Evolutionary conservation across 2,888 invertebrate species (phyloP).

Genomic region (Eristalis intricaria): DNA sequence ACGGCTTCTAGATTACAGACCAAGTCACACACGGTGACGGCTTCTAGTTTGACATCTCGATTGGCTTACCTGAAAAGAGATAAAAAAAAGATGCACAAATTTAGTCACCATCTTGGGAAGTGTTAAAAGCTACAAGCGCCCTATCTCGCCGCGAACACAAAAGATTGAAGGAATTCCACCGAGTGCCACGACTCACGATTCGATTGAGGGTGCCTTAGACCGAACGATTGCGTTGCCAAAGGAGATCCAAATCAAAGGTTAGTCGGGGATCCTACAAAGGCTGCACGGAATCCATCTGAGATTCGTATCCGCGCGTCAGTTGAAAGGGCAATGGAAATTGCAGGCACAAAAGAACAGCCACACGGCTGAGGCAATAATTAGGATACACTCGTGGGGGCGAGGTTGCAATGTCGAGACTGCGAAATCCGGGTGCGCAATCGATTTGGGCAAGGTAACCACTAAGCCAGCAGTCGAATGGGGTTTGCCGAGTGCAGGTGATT

Average conservation of each 20-base stretch:
- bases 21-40: neutral
- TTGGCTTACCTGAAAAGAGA: slow-evolving; percentile 59
- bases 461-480: neutral
- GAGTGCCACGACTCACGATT: slow-evolving; percentile 25
- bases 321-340: slow-evolving; percentile 67
- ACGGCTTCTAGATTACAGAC: no score
- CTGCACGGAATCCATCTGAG: slow-evolving; percentile 54
- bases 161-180: neutral
- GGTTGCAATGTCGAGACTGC: slow-evolving; percentile 25
- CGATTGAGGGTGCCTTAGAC: neutral
- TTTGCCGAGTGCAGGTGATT: neutral
- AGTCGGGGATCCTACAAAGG: slow-evolving; percentile 33
- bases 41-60: slow-evolving; percentile 29
- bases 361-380: slow-evolving; percentile 41
- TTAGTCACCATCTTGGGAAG: slow-evolving; percentile 18
- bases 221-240: slow-evolving; percentile 51
- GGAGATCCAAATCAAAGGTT: slow-evolving; percentile 26
- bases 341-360: slow-evolving; percentile 21
- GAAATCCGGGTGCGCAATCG: neutral
- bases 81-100: neutral
- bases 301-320: slow-evolving; percentile 43
- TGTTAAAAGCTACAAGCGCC: slow-evolving; percentile 1
- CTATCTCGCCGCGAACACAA: slow-evolving; percentile 15
- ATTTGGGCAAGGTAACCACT: neutral
- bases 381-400: slow-evolving; percentile 46